Conservation (phyloP, 2,888 invertebrate genomes). For the Meganola albula region DNA sequence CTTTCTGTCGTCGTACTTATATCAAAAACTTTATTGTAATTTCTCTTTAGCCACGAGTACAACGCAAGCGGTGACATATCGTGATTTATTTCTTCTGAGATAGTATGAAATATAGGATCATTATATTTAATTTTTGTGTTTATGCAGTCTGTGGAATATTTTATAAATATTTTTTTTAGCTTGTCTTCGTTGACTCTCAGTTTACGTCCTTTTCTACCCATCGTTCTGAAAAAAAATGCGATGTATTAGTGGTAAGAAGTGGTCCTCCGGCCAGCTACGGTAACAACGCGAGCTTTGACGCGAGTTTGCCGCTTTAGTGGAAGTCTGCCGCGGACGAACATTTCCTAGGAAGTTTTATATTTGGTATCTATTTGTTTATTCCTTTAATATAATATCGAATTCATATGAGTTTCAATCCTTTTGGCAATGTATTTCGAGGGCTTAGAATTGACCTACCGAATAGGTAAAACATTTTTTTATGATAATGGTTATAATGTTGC, state of each 20-base stretch:
- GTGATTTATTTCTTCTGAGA: constrained; percentile 10
- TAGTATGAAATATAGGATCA: constrained; percentile 12
- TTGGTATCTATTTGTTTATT: constrained; percentile 15
- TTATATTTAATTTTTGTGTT: constrained; percentile 13
- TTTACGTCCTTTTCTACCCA: constrained; percentile 12
- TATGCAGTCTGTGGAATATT: constrained; percentile 10
- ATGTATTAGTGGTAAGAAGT: constrained; percentile 14
- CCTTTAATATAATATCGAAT: constrained; percentile 16
- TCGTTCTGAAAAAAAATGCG: constrained; percentile 13
- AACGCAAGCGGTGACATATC: constrained; percentile 9
- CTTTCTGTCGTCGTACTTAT: constrained; percentile 8
- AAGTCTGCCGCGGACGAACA: constrained; percentile 13
- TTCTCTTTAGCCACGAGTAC: constrained; percentile 9
- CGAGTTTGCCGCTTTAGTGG: constrained; percentile 14
- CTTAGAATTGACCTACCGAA: constrained; percentile 13
- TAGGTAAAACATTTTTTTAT: constrained; percentile 13
- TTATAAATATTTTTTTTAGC: constrained; percentile 10
- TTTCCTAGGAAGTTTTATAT: constrained; percentile 13
- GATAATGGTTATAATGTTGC: constrained; percentile 13
- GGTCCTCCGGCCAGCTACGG: constrained; percentile 13
- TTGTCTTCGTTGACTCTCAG: constrained; percentile 9
- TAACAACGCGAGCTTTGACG: constrained; percentile 14
- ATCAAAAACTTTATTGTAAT: constrained; percentile 10
- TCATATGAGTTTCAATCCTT: constrained; percentile 13
- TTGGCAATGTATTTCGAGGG: constrained; percentile 13